Conservation (phyloP, 2,888 invertebrate species). For the Exephanes ischioxanthus region DNA sequence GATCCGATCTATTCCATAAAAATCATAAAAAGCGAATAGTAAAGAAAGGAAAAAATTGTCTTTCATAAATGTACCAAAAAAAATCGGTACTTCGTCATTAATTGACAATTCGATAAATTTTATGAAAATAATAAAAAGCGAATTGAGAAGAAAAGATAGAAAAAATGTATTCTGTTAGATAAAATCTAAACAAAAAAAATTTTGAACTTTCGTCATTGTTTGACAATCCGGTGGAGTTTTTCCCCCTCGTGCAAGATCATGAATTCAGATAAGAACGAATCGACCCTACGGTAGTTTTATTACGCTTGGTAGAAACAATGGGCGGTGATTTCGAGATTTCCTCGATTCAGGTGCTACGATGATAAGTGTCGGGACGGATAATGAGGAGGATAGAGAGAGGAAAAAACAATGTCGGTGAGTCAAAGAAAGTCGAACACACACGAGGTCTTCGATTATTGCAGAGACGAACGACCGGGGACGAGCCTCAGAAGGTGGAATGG, state of each 20-base stretch:
- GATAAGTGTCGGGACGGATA: conserved; percentile 31
- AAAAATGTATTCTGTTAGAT: not conserved
- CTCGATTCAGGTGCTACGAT: conserved; percentile 52
- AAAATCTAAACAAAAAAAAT: not conserved
- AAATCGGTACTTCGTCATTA: no score
- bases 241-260: conserved; percentile 6
- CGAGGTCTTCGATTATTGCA: conserved; percentile 76
- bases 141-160: not conserved
- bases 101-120: no score
- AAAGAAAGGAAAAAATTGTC: no score
- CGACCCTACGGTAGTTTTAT: conserved; percentile 18
- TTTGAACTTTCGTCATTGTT: conserved; percentile 49
- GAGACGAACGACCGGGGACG: conserved; percentile 86
- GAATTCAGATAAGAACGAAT: conserved; percentile 43
- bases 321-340: conserved; percentile 54
- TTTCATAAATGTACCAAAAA: no score
- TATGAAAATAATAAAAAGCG: not conserved
- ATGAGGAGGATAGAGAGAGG: conserved; percentile 4
- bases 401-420: conserved; percentile 17
- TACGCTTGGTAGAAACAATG: conserved; percentile 52
- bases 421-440: conserved; percentile 39
- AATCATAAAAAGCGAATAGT: no score
- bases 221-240: conserved; percentile 19
- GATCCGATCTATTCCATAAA: not conserved
- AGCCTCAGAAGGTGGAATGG: conserved; percentile 79